phyloP scores from a whole-genome alignment of 2,888 invertebrate species.

The Platycnemis pennipes region DNA sequence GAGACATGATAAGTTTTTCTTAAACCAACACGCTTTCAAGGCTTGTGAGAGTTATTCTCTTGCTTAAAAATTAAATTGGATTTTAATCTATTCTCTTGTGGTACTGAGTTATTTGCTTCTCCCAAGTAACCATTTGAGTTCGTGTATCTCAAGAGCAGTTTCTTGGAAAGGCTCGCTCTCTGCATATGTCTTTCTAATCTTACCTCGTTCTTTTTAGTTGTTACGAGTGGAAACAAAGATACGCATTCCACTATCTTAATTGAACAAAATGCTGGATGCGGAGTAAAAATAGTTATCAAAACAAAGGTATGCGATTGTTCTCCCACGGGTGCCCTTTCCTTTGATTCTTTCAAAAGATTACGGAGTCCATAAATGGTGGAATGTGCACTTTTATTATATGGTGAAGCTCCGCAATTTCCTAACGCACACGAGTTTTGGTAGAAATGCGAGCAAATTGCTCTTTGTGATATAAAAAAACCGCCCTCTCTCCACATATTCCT shows the following conservation, averaged over 20 bases:
- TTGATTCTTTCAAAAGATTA: neutral
- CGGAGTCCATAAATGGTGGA: neutral
- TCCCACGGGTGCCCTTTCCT: neutral
- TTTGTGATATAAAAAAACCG: neutral
- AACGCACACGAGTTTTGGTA: neutral
- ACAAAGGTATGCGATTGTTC: neutral
- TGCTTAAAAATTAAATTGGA: neutral
- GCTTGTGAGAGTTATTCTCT: neutral
- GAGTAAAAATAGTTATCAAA: neutral
- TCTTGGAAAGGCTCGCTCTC: neutral
- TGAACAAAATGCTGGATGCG: neutral
- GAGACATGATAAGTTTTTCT: neutral
- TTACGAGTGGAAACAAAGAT: neutral
- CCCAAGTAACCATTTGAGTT: neutral
- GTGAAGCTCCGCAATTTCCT: neutral
- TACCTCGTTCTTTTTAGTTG: neutral
- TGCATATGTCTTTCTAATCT: neutral
- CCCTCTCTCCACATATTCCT: neutral
- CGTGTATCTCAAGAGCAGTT: neutral
- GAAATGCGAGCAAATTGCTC: neutral
- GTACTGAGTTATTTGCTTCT: neutral
- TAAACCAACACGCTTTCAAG: neutral
- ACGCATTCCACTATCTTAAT: neutral
- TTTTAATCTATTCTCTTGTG: neutral
- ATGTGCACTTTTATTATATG: neutral